These are phyloP conservation scores for Pteropus alecto DNA, from an alignment of 2,113 vertebrate species.

Conservation along the genomic window DNA sequence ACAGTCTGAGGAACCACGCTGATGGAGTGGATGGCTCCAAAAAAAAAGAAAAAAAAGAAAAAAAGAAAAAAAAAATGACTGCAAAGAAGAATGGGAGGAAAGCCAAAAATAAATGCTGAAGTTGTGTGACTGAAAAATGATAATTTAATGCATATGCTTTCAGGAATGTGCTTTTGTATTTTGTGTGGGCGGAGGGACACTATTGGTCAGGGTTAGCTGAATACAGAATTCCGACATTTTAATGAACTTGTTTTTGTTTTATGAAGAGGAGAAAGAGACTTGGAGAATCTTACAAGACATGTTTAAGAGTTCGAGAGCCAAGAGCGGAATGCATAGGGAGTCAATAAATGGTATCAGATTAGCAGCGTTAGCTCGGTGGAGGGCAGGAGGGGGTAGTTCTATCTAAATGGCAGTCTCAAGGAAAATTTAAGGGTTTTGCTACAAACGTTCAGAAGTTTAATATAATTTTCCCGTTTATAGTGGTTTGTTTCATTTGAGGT, in stretches of 20 bases:
- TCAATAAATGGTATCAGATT: not conserved
- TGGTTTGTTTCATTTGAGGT: constrained; percentile 69
- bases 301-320: constrained; percentile 40
- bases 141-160: constrained; percentile 74
- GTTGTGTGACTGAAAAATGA: constrained; percentile 57
- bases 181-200: constrained; percentile 21
- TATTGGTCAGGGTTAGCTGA: constrained; percentile 49
- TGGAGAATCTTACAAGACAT: constrained; percentile 56
- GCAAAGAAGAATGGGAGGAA: constrained; percentile 22
- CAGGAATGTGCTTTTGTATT: constrained; percentile 56
- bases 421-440: constrained; percentile 52
- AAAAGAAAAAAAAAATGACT: not conserved
- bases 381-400: not conserved
- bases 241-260: constrained; percentile 68
- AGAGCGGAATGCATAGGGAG: not conserved
- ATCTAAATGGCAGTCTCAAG: constrained; percentile 2
- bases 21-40: no score
- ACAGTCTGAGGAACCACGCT: accelerated
- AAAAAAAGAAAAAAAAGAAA: no score
- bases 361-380: not conserved
- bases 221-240: constrained; percentile 67
- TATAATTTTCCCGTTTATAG: constrained; percentile 56
- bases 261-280: constrained; percentile 50
- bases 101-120: constrained; percentile 68
- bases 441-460: constrained; percentile 57